A percentile compares a stretch with the other conserved stretches of the same genome.
These are phyloP conservation scores for Oscheius sp. DNA, from an alignment of 2,888 invertebrate species.

Conservation along the genomic window DNA sequence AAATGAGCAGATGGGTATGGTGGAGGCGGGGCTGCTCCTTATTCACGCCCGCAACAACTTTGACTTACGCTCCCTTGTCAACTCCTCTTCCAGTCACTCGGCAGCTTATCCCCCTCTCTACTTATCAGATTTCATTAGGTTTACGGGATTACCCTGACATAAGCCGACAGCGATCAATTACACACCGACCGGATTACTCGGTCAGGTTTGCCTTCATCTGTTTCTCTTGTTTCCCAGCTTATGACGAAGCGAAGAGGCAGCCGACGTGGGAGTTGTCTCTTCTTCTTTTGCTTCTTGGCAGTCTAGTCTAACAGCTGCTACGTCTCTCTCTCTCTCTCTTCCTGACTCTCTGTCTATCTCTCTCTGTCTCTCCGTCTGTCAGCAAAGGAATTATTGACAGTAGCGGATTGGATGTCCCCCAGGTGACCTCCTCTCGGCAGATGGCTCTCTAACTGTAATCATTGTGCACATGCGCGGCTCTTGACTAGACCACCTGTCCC, in stretches of 20 bases:
- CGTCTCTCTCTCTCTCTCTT: too few relatives aligned
- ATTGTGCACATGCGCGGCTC: slow-evolving; percentile 16
- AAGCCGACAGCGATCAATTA: slow-evolving; percentile 32
- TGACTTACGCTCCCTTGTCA: background rate
- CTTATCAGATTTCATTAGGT: slow-evolving; percentile 38
- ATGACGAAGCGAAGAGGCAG: background rate
- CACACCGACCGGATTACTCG: slow-evolving; percentile 28
- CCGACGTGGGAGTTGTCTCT: slow-evolving; percentile 1
- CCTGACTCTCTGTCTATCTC: too few relatives aligned
- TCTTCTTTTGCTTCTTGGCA: background rate
- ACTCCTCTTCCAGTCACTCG: background rate
- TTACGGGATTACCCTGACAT: slow-evolving; percentile 36
- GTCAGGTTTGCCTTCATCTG: slow-evolving; percentile 13
- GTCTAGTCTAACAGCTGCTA: background rate
- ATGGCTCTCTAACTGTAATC: slow-evolving; percentile 34
- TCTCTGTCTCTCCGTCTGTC: too few relatives aligned
- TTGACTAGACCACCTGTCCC: slow-evolving; percentile 20
- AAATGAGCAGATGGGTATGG: slow-evolving; percentile 32
- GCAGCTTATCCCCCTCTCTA: slow-evolving; percentile 5
- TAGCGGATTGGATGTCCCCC: too few relatives aligned
- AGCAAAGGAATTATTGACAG: too few relatives aligned
- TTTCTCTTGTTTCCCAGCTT: slow-evolving; percentile 19
- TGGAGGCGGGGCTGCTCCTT: slow-evolving; percentile 10
- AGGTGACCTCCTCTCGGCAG: background rate
- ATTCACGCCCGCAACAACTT: slow-evolving; percentile 11